These are phyloP conservation scores for Tillus elongatus DNA, from an alignment of 2,888 invertebrate species.

Conservation along the genomic window DNA sequence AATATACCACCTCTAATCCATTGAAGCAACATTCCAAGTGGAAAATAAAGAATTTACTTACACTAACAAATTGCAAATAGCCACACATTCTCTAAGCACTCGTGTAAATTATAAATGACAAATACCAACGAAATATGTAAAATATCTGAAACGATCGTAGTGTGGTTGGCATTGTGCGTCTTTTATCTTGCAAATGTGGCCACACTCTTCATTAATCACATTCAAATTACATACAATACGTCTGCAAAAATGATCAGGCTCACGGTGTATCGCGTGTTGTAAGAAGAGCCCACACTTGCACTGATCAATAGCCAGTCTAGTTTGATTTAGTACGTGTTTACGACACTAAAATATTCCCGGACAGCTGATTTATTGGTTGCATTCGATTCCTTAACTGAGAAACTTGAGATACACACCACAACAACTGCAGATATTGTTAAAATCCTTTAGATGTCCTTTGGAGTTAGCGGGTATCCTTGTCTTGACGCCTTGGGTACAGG, in stretches of 20 bases:
- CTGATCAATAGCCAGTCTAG: slow-evolving; percentile 34
- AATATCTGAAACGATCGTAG: no score
- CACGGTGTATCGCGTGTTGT: slow-evolving; percentile 4
- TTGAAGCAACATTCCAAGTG: no score
- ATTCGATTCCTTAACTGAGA: slow-evolving; percentile 29
- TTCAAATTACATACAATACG: slow-evolving; percentile 3
- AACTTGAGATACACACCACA: slow-evolving; percentile 30
- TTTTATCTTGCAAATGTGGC: slow-evolving; percentile 3
- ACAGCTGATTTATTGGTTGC: slow-evolving; percentile 31
- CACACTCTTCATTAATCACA: background rate
- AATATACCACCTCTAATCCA: no score
- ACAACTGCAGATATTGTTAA: no score
- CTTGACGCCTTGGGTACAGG: no score
- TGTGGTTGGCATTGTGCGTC: background rate
- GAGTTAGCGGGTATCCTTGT: no score
- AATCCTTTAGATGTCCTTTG: no score
- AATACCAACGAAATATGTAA: no score
- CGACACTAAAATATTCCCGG: slow-evolving; percentile 33
- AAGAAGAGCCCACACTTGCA: background rate
- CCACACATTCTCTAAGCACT: no score
- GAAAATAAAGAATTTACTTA: no score
- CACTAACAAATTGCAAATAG: no score
- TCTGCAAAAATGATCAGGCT: background rate
- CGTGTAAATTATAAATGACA: no score
- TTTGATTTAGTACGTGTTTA: slow-evolving; percentile 35